Evolutionary conservation across 2,797 vertebrate species (phyloP).

Genomic region (Gymnoscopelus braueri): DNA sequence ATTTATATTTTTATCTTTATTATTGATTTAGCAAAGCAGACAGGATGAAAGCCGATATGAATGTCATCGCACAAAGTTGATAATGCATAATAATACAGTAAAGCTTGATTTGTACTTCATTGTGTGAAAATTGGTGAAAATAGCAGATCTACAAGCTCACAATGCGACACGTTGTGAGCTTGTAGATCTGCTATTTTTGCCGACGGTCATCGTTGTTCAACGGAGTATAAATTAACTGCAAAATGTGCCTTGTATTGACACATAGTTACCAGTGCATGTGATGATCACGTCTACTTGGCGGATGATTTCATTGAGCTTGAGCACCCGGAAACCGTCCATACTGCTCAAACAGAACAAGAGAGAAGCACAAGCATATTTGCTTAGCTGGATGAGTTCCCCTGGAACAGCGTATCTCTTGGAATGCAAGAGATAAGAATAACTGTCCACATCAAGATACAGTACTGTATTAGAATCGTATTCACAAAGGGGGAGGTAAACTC

Average conservation of each 20-base stretch:
- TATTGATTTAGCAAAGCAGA: background rate
- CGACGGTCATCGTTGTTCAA: no score
- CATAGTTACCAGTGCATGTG: conserved; percentile 91
- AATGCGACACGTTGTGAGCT: no score
- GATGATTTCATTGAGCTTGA: conserved; percentile 94
- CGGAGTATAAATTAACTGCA: background rate
- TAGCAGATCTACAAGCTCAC: no score
- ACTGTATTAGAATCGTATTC: no score
- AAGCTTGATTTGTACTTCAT: no score
- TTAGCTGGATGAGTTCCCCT: background rate
- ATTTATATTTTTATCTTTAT: no score
- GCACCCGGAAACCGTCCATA: conserved; percentile 96
- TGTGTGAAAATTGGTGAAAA: no score
- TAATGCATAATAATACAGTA: no score
- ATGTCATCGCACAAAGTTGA: background rate
- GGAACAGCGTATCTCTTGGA: background rate
- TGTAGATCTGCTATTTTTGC: no score
- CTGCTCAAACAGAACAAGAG: conserved; percentile 72
- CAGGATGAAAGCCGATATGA: conserved; percentile 11
- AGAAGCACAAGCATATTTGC: background rate
- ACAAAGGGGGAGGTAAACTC: no score
- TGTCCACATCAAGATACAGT: background rate
- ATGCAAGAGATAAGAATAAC: background rate
- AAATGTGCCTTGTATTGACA: background rate
- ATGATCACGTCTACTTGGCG: conserved; percentile 93